Evolutionary conservation across 2,888 invertebrate species (phyloP), one percentile per base, ranked within the genome.

Genomic region (Hemaris fuciformis): DNA sequence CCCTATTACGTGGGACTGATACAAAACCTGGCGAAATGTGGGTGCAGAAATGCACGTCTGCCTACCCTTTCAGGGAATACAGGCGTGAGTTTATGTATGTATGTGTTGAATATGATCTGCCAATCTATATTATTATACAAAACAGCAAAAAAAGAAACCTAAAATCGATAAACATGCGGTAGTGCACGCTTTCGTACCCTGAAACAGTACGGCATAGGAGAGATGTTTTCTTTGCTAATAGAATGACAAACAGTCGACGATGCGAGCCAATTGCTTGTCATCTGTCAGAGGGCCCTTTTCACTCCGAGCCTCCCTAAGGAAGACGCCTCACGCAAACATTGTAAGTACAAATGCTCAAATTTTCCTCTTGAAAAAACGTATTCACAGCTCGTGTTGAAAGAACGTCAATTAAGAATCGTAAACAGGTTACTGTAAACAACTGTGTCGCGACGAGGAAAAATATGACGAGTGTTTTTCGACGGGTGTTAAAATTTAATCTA

Each of bases 171-270:
- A 10, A 34, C 10, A 38, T 15, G n/a, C n/a, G 34, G 15, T 41
- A 13, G 46, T 60, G 53, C 22, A n/a, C 22, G 8, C 34, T n/a
- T n/a, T n/a, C n/a, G n/a, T n/a, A n/a, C 23, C 58, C 22, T 23
- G 34, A 62, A 59, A 68, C 66, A 64, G 65, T 57, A 70, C 64
- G 67, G 68, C 64, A 64, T 61, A 56, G 66, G 67, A 68, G 73
- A 80, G 79, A 83, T 87, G 85, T 88, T 88, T 85, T 84, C 83
- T 68, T 77, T 78, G 74, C 83, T 89, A 89, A 88, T 88, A 88
- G 88, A 87, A 85, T 76, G 87, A 84, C 86, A 88, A 89, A 88
- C 88, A 88, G 73, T 70, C 74, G 63, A 63, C 72, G 69, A 71
- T 71, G 74, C 68, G 73, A 77, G 81, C 75, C 83, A 83, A 84